phyloP scores from a whole-genome alignment of 2,888 invertebrate species.

The Cosmopolites sordidus region DNA sequence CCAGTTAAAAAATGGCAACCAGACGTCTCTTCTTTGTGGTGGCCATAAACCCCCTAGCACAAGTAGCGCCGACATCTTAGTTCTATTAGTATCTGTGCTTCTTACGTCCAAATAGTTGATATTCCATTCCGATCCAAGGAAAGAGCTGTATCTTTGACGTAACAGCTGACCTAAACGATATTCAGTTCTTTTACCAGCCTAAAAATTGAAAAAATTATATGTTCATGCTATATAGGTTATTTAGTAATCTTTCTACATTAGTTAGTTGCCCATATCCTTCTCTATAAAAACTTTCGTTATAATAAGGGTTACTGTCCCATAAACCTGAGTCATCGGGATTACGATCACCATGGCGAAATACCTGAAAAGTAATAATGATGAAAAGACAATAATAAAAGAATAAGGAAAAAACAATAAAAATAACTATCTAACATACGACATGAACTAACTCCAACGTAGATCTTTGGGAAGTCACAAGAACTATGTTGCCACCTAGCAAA shows the following conservation, averaged over 20 bases:
- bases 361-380: slow-evolving; percentile 43
- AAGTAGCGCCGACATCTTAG: slow-evolving; percentile 64
- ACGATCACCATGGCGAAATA: slow-evolving; percentile 73
- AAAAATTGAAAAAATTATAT: not conserved
- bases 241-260: no score
- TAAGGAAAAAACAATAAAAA: no score
- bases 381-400: no score
- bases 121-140: slow-evolving; percentile 55
- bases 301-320: slow-evolving; percentile 65
- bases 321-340: slow-evolving; percentile 59
- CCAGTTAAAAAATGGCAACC: slow-evolving; percentile 59
- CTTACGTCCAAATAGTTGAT: slow-evolving; percentile 56
- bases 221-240: no score
- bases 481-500: no score
- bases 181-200: not conserved
- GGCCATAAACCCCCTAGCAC: slow-evolving; percentile 65
- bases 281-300: slow-evolving; percentile 56
- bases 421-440: no score
- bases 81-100: slow-evolving; percentile 64
- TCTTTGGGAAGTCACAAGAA: no score
- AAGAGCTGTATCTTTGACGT: slow-evolving; percentile 55
- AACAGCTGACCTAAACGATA: slow-evolving; percentile 54
- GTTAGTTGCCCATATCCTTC: slow-evolving; percentile 76
- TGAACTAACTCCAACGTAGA: no score
- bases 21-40: slow-evolving; percentile 52